These are phyloP conservation scores for Pristionchus exspectatus DNA, from an alignment of 2,888 invertebrate genomes.

Conservation along the genomic window DNA sequence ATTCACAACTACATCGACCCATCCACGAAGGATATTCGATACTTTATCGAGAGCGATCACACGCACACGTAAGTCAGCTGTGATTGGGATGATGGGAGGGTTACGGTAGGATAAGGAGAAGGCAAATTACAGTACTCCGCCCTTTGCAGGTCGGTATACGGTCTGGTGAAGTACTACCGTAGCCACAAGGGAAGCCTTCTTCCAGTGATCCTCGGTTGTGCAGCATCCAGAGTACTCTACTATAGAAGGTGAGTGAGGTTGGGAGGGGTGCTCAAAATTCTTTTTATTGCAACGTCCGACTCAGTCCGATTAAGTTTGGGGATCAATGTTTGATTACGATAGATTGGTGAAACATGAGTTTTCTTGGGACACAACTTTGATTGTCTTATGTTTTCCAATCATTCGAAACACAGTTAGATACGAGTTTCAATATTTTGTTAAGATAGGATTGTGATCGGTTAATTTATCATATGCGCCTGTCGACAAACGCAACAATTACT, in stretches of 20 bases:
- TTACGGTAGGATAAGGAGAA: not conserved
- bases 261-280: not conserved
- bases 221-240: conserved; percentile 21
- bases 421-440: not conserved
- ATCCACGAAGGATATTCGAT: not conserved
- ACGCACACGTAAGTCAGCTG: not conserved
- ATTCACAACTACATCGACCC: conserved; percentile 38
- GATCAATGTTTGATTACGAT: not conserved
- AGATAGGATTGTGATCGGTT: not conserved
- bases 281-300: too few relatives aligned
- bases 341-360: not conserved
- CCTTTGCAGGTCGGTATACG: conserved; percentile 58
- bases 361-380: not conserved
- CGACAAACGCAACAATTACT: not conserved
- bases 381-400: too few relatives aligned
- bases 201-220: conserved; percentile 56
- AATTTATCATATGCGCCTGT: too few relatives aligned
- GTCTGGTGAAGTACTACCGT: conserved; percentile 64
- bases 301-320: not conserved
- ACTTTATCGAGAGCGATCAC: conserved; percentile 45
- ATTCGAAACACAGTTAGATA: not conserved
- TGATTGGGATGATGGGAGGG: not conserved
- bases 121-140: not conserved
- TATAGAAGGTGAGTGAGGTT: conserved; percentile 5
- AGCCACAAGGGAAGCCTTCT: conserved; percentile 64